phyloP scores from a whole-genome alignment of 2,113 vertebrate genomes.

The Poecilia latipinna region DNA sequence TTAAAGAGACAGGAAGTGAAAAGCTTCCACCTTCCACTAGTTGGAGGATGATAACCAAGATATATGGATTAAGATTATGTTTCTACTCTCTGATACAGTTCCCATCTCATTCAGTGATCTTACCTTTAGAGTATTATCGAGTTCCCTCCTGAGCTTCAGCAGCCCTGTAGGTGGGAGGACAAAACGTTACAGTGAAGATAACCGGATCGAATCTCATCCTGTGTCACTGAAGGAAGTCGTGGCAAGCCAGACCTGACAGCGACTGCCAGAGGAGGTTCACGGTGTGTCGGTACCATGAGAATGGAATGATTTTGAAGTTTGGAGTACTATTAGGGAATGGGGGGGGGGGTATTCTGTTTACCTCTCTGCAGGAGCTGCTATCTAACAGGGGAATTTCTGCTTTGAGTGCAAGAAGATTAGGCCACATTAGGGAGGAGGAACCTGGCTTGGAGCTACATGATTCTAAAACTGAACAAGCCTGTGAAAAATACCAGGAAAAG shows the following conservation, averaged over 20 bases:
- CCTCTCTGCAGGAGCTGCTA: constrained; percentile 39
- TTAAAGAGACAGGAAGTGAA: constrained; percentile 35
- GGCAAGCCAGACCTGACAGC: constrained; percentile 33
- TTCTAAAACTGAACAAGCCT: neutral
- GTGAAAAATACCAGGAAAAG: neutral
- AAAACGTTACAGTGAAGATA: constrained; percentile 11
- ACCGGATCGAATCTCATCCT: constrained; percentile 24
- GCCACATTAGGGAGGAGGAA: constrained; percentile 10
- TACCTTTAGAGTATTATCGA: constrained; percentile 41
- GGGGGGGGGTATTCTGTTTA: constrained; percentile 18
- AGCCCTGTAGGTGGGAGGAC: constrained; percentile 40
- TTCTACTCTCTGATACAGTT: constrained; percentile 14
- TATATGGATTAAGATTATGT: constrained; percentile 2
- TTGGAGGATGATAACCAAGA: neutral
- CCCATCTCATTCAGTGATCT: constrained; percentile 15
- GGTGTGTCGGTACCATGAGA: constrained; percentile 11
- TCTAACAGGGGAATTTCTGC: constrained; percentile 41
- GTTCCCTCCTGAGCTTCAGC: constrained; percentile 22
- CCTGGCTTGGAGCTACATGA: neutral
- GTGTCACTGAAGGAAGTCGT: constrained; percentile 35
- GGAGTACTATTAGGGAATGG: neutral
- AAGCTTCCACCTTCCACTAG: neutral
- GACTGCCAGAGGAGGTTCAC: constrained; percentile 27
- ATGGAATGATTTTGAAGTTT: constrained; percentile 30
- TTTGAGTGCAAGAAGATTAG: constrained; percentile 34